Evolutionary conservation across 2,888 invertebrate species (phyloP).

Genomic region (Eueremaeus valkanovi): DNA sequence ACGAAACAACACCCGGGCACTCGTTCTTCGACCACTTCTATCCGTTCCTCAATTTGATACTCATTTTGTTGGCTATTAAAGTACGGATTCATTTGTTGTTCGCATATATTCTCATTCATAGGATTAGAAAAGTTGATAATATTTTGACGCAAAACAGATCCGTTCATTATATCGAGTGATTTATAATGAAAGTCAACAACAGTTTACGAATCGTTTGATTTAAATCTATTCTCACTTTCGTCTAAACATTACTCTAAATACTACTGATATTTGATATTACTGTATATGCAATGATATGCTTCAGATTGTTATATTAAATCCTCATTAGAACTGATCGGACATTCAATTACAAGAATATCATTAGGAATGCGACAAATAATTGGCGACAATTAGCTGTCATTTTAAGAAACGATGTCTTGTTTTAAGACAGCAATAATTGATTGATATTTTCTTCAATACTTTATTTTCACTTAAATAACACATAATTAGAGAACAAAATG

Average conservation of each 20-base stretch:
- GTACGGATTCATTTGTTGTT: slow-evolving; percentile 2
- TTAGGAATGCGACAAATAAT: no score
- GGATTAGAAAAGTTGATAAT: not conserved
- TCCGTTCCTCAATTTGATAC: slow-evolving; percentile 3
- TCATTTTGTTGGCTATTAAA: not conserved
- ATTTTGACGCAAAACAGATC: not conserved
- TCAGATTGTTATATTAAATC: no score
- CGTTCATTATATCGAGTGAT: slow-evolving; percentile 1
- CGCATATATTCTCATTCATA: not conserved
- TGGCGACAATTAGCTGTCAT: not conserved
- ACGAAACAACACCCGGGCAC: slow-evolving; percentile 44
- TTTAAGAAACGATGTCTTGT: not conserved
- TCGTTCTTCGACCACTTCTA: slow-evolving; percentile 39
- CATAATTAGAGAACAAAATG: not conserved
- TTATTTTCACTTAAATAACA: not conserved
- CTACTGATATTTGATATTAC: no score
- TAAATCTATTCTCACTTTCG: no score
- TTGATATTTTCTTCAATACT: not conserved
- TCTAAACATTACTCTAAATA: no score
- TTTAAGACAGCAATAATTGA: not conserved
- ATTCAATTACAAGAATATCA: no score
- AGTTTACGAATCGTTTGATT: no score
- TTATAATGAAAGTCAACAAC: no score
- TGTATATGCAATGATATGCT: no score
- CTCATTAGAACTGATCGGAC: no score